A percentile compares a stretch with the other conserved stretches of the same genome.
These are phyloP conservation scores for Neofelis nebulosa DNA, from an alignment of 2,113 vertebrate genomes.

Conservation along the genomic window DNA sequence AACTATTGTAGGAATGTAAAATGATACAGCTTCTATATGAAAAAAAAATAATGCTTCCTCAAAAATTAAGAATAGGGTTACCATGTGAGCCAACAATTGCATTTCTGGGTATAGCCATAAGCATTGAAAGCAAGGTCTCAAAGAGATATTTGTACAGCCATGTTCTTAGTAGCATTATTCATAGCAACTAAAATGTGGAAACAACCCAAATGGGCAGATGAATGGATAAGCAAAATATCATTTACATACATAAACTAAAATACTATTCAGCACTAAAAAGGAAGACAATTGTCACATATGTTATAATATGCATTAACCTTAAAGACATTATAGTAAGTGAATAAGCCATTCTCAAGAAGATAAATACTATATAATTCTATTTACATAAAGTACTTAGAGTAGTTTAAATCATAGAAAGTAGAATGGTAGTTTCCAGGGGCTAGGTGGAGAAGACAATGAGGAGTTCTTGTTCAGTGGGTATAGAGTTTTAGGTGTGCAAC, in stretches of 20 bases:
- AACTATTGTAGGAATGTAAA: not conserved
- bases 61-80: not conserved
- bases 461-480: not conserved
- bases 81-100: too few species aligned
- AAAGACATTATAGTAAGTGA: not conserved
- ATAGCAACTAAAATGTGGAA: not conserved
- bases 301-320: not conserved
- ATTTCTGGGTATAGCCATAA: not conserved
- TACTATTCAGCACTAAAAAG: not conserved
- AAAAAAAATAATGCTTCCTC: not conserved
- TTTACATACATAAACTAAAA: not conserved
- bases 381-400: not conserved
- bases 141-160: not conserved
- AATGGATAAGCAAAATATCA: not conserved
- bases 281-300: not conserved
- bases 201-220: not conserved
- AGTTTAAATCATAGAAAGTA: not conserved
- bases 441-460: not conserved
- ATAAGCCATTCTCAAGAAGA: not conserved
- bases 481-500: not conserved
- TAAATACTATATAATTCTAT: not conserved
- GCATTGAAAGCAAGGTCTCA: not conserved
- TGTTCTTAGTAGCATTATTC: not conserved
- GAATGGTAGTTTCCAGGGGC: not conserved
- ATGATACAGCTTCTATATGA: not conserved